A percentile compares a stretch with the other conserved stretches of the same genome.
Evolutionary conservation across 2,113 vertebrate species (phyloP).

Genomic region (Microtus montanus): DNA sequence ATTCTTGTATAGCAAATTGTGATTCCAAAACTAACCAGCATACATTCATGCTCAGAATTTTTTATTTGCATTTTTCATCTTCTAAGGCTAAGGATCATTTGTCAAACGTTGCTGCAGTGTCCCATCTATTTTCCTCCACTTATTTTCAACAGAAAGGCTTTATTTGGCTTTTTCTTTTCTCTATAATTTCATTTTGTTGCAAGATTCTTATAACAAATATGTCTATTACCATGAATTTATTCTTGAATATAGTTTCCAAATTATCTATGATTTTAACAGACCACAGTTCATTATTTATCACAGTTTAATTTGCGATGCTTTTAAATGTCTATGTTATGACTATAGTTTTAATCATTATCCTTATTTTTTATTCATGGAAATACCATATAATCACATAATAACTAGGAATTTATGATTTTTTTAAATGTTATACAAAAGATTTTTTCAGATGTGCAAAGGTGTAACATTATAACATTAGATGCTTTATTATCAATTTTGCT

Average conservation of each 20-base stretch:
- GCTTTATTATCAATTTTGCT: not conserved
- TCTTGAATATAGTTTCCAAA: not conserved
- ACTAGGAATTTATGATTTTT: slow-evolving; percentile 1
- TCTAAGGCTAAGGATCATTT: slow-evolving; percentile 9
- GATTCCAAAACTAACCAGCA: not conserved
- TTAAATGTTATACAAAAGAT: not conserved
- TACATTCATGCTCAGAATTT: not conserved
- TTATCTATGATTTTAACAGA: slow-evolving; percentile 22
- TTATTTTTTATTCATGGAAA: not conserved
- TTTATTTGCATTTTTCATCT: slow-evolving; percentile 8
- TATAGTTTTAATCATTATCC: not conserved
- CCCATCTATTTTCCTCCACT: slow-evolving; percentile 27
- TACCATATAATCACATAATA: not conserved
- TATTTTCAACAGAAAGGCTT: slow-evolving; percentile 43
- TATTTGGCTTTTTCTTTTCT: slow-evolving; percentile 40
- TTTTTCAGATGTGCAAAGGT: not conserved
- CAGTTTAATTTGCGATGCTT: not conserved
- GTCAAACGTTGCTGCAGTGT: not conserved
- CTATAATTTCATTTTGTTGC: slow-evolving; percentile 30
- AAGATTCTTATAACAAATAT: slow-evolving; percentile 17
- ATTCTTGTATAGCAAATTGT: not conserved
- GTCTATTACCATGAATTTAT: slow-evolving; percentile 15
- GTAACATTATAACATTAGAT: not conserved
- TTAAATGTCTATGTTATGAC: slow-evolving; percentile 11
- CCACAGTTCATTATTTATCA: not conserved